phyloP scores from a whole-genome alignment of 2,888 invertebrate genomes.

The Liopterus haemorrhoidalis region DNA sequence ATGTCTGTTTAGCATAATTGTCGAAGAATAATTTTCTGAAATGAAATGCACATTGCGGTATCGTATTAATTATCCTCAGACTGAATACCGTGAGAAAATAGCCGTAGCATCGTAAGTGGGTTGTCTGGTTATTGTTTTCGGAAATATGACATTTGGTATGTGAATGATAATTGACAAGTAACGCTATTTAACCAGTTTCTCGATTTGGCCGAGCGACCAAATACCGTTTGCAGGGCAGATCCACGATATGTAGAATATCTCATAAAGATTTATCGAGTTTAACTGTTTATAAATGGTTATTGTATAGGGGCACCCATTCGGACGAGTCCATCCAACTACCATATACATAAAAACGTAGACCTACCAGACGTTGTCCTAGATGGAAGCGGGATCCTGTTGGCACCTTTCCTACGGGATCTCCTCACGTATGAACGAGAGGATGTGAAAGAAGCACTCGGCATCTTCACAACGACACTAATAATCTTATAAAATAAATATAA shows the following conservation, averaged over 20 bases:
- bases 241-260: constrained; percentile 1
- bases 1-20: too few relatives aligned
- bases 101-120: constrained; percentile 8
- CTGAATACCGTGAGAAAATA: not conserved
- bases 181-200: constrained; percentile 7
- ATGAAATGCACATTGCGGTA: too few relatives aligned
- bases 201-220: constrained; percentile 6
- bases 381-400: constrained; percentile 77
- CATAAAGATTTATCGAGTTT: not conserved
- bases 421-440: constrained; percentile 87
- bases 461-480: constrained; percentile 54
- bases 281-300: constrained; percentile 14
- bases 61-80: not conserved
- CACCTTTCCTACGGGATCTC: constrained; percentile 87
- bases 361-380: constrained; percentile 77
- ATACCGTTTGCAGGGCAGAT: too few relatives aligned
- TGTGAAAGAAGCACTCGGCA: constrained; percentile 94
- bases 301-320: constrained; percentile 23
- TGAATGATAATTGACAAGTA: constrained; percentile 16
- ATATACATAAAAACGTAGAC: constrained; percentile 33
- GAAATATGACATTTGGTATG: constrained; percentile 15
- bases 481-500: constrained; percentile 46
- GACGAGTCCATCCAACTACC: constrained; percentile 29
- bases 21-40: too few relatives aligned
- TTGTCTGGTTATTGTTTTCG: constrained; percentile 13